Evolutionary conservation across 1,140 invertebrate genomes (phyloP), one percentile per base, ranked within the genome.

Genomic region (Calycopis cecrops): DNA sequence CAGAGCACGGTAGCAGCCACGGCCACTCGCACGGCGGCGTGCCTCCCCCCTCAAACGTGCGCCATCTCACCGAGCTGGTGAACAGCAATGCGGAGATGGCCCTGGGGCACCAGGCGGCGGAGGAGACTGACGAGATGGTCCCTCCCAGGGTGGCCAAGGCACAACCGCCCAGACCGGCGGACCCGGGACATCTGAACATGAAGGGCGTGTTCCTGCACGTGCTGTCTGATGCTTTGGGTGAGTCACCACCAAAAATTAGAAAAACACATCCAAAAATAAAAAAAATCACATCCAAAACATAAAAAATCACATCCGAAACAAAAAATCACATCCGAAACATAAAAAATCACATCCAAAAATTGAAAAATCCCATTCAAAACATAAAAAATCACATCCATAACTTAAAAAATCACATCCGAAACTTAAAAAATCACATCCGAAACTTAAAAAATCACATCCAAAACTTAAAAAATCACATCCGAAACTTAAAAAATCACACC

Each of bases 191-290:
- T 73, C 94, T 99, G 93, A 99, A 99, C 76, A 99, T 99, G 95
- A 91, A 94, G 48, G 98, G 97, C 12, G 98, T 99, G 0, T 99
- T 99, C 79, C 90, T 99, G 42, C 99, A 99, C 86, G 94, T 99
- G 4, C 78, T 99, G 4, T 98, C 97, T 18, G 98, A 99, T 89
- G 98, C 98, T 17, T 86, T 99, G 35, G 95, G 87, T 88, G 55
- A 82, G 79, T 77, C 8, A 21, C 38, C 12, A 28, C 2, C 21
- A 12, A 42, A 35, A 35, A 4, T 3, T 37, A 10, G 11, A 37
- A 37, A 35, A n/a, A n/a, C n/a, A n/a, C n/a, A n/a, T n/a, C n/a
- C n/a, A n/a, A n/a, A n/a, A n/a, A n/a, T n/a, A n/a, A n/a, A n/a
- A n/a, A n/a, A 35, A 35, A 11, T 42, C 40, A 42, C 4, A 6